phyloP scores from a whole-genome alignment of 2,797 vertebrate genomes.

The Phalanger gymnotis region DNA sequence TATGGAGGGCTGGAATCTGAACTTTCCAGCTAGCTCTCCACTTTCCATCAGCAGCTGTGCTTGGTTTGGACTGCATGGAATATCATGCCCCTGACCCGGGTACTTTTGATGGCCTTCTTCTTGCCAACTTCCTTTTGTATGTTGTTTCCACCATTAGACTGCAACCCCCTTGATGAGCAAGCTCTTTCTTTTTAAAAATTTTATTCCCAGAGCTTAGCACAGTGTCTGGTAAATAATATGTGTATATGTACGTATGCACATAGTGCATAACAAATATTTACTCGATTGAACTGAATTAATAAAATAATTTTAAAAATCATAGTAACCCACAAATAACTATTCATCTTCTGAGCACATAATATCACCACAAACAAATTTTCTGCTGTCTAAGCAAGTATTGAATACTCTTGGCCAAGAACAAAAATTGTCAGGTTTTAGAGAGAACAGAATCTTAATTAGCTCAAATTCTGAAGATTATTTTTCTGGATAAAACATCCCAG shows the following conservation, averaged over 20 bases:
- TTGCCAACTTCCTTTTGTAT: neutral
- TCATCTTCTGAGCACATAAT: no score
- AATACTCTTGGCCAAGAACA: constrained; percentile 29
- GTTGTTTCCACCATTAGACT: no score
- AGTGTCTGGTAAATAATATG: no score
- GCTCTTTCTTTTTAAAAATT: neutral
- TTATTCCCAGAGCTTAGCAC: neutral
- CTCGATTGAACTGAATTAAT: neutral
- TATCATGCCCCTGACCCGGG: neutral
- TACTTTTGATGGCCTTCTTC: neutral
- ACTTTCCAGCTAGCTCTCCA: neutral
- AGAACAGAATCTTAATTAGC: constrained; percentile 4
- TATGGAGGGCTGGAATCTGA: neutral
- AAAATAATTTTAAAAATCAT: no score
- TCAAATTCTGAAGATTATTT: constrained; percentile 24
- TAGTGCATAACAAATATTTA: neutral
- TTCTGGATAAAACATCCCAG: neutral
- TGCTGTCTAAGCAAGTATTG: neutral
- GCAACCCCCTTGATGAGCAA: neutral
- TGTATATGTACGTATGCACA: neutral
- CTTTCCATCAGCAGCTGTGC: neutral
- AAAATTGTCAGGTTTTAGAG: neutral
- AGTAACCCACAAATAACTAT: no score
- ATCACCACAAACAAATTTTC: neutral
- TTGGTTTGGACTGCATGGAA: neutral